These are phyloP conservation scores for Odontomachus brunneus DNA, from an alignment of 1,140 invertebrate genomes.

Conservation along the genomic window DNA sequence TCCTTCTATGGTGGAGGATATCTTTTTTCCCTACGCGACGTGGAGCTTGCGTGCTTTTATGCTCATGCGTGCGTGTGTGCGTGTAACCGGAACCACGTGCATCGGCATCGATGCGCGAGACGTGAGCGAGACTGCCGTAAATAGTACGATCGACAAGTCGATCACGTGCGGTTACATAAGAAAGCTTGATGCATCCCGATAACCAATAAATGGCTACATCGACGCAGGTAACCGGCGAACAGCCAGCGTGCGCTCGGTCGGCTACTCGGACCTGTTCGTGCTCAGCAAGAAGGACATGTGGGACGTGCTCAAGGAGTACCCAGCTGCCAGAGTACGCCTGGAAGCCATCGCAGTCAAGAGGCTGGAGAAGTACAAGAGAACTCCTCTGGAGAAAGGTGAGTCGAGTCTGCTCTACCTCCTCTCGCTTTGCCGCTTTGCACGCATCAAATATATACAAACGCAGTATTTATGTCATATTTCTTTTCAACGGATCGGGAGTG, in stretches of 20 bases:
- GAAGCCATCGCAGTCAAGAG: conserved; percentile 99
- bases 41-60: no score
- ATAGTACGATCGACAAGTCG: conserved; percentile 57
- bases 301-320: conserved; percentile 99
- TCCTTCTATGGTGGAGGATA: no score
- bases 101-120: background rate
- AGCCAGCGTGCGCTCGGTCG: conserved; percentile 98
- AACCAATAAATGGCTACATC: conserved; percentile 85
- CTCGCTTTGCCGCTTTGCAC: background rate
- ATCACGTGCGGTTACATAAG: conserved; percentile 63
- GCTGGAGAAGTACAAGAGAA: conserved; percentile 97
- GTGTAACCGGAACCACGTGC: conserved; percentile 14
- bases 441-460: conserved; percentile 31
- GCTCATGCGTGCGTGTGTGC: background rate
- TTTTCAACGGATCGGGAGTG: background rate
- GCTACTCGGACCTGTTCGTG: conserved; percentile 99
- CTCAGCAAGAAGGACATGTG: conserved; percentile 99
- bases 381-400: conserved; percentile 95
- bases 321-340: conserved; percentile 96
- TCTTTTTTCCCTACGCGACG: no score
- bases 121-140: background rate
- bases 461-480: conserved; percentile 31
- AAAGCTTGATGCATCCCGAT: conserved; percentile 79
- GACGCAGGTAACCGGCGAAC: conserved; percentile 96
- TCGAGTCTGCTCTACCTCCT: background rate